Base-by-base conservation (phyloP, 2,797 vertebrate genomes). In the Mus minutoides region DNA sequence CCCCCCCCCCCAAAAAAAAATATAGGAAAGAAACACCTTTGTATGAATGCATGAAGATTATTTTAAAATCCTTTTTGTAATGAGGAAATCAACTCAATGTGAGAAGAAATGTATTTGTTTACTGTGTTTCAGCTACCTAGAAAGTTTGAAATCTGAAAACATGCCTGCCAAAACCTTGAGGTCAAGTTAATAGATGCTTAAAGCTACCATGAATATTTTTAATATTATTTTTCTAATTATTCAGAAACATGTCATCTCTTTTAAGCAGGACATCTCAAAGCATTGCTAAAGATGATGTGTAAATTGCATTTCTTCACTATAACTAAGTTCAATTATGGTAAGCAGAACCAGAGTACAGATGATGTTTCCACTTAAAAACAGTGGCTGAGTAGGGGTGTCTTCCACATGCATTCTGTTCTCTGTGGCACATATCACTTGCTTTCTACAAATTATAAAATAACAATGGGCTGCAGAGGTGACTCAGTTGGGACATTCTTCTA, bases 321-420 rank as follows among this genome's bases (percentile, higher is more conserved):
- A 13, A 64, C 0, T 84, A n/a, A 4, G 3, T 26, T 69, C 69
- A 77, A 26, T 29, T 11, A 76, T 17, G 26, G 1, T 10, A 76
- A n/a, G 0, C 37, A 89, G 29, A 94, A 31, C 3, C 76, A 73
- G 31, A 80, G 78, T 11, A 26, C 3, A 76, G 64, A 77, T 54
- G 43, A 2, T 46, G 5, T 62, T 78, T n/a, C 4, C 29, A 8
- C 29, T 31, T 1, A 4, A 0, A 93, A 82, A 37, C 7, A 4
- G 6, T 9, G 4, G 21, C 5, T 1, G 8, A 88, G n/a, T 11
- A 29, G 0, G 1, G 5, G 16, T 90, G 1, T 2, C 9, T 69
- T n/a, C 78, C 34, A 43, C 37, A 0, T 21, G 7, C 6, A n/a
- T 54, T 9, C 69, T 46, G 16, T 88, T 58, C 9, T 71, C 22